Percentiles rank a stretch among this genome's conserved stretches.
Conservation (phyloP, 2,113 vertebrate genomes). For the Corythoichthys intestinalis region DNA sequence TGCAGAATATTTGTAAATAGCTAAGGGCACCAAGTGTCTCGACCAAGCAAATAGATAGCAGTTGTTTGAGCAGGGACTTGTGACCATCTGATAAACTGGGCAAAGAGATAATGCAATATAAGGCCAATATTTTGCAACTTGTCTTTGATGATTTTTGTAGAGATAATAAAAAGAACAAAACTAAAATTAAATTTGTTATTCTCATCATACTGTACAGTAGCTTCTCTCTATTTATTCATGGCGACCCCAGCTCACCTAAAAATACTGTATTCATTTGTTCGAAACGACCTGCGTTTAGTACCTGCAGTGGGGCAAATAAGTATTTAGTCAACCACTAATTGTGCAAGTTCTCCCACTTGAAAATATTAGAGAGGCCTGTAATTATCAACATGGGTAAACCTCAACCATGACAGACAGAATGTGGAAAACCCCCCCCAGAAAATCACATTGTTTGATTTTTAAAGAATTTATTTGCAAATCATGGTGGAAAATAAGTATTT, state of each 20-base stretch:
- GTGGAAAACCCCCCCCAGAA: too few relatives aligned
- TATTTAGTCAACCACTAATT: too few relatives aligned
- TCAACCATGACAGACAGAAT: too few relatives aligned
- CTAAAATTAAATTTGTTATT: slow-evolving; percentile 1
- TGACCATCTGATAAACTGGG: slow-evolving; percentile 56
- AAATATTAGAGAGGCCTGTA: too few relatives aligned
- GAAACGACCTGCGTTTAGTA: too few relatives aligned
- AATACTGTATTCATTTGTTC: too few relatives aligned
- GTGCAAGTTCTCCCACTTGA: too few relatives aligned
- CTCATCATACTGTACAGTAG: not conserved
- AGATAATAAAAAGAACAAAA: not conserved
- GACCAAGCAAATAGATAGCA: slow-evolving; percentile 62
- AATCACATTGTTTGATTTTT: too few relatives aligned
- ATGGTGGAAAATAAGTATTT: too few relatives aligned
- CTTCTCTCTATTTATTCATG: not conserved
- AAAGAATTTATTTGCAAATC: too few relatives aligned
- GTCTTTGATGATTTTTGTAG: slow-evolving; percentile 9
- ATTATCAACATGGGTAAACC: too few relatives aligned
- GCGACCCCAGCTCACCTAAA: not conserved
- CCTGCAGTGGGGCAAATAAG: too few relatives aligned
- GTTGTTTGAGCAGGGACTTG: slow-evolving; percentile 54
- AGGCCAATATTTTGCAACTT: slow-evolving; percentile 6
- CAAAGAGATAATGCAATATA: slow-evolving; percentile 25
- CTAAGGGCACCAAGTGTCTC: slow-evolving; percentile 50
- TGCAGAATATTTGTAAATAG: slow-evolving; percentile 68